Evolutionary conservation across 1,140 invertebrate genomes (phyloP), one percentile per base, ranked within the genome.

Genomic region (Heliconius nattereri): DNA sequence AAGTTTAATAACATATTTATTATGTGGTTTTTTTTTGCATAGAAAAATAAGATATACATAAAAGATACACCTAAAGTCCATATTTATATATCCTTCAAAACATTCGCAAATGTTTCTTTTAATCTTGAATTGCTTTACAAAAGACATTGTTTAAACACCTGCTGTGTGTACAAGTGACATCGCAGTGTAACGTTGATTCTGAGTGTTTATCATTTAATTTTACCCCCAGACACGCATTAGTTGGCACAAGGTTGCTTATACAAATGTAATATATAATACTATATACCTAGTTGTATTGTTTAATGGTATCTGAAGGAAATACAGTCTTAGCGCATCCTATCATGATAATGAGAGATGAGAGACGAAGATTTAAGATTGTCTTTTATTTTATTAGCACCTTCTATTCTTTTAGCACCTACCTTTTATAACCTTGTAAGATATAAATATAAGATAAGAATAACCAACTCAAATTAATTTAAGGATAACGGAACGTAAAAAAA

Each of bases 121-220:
- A 26, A 29, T 26, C 23, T 66, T 66, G 2, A 66, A 66, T 29
- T 29, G 60, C 23, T 66, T 66, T 29, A 66, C 60, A 66, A 66
- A 66, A 66, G 26, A 16, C 26, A 29, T 6, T 66, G 60, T 29
- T 26, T 3, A 26, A 66, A 66, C 60, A 66, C 60, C 26, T 13
- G 26, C 0, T 26, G 13, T 66, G 26, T 66, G 3, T 66, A 26
- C 11, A 66, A 66, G 23, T 66, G 13, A 29, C 60, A 66, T 0
- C 7, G 60, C 26, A 29, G 8, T 29, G 60, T 16, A 66, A 66
- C 23, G 60, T 66, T 66, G 60, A 66, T 66, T 29, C 60, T 29
- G 2, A 29, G 60, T 66, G 11, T 66, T 66, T 66, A 66, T 66
- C 60, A 66, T 66, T 29, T 66, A 66, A 66, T 66, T 66, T 66